phyloP scores from a whole-genome alignment of 64 coral and sea anemone genomes.

The Pocillopora damicornis region DNA sequence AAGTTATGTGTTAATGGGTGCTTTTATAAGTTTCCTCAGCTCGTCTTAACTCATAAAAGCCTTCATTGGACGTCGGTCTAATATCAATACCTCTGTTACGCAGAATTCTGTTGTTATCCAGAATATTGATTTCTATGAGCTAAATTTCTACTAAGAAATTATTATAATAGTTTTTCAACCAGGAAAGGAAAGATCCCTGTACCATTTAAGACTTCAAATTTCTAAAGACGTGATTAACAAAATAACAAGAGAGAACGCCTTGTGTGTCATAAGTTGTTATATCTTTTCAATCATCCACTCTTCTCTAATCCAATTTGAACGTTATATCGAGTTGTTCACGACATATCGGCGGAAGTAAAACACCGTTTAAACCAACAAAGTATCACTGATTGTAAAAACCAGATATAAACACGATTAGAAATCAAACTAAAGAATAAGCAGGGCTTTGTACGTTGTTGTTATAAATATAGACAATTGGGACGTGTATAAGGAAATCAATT shows the following conservation, averaged over 20 bases:
- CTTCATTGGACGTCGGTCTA: neutral
- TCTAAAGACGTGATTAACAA: neutral
- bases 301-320: conserved; percentile 13
- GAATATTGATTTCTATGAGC: neutral
- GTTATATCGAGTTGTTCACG: neutral
- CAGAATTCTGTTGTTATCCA: neutral
- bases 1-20: neutral
- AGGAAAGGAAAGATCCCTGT: neutral
- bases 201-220: neutral
- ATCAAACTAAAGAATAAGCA: neutral
- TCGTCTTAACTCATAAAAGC: neutral
- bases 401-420: conserved; percentile 16
- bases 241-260: neutral
- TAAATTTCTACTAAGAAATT: neutral
- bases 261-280: neutral
- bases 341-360: conserved; percentile 19
- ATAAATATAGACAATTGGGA: neutral
- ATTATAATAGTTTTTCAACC: neutral
- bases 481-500: conserved; percentile 11
- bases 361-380: neutral
- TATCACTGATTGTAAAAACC: neutral
- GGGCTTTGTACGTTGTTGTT: neutral
- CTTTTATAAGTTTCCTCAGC: neutral
- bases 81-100: no score
- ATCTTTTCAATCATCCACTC: neutral